Percentiles rank a stretch among this genome's conserved stretches.
phyloP scores from a whole-genome alignment of 2,888 invertebrate species.

The Biston stratarius region DNA sequence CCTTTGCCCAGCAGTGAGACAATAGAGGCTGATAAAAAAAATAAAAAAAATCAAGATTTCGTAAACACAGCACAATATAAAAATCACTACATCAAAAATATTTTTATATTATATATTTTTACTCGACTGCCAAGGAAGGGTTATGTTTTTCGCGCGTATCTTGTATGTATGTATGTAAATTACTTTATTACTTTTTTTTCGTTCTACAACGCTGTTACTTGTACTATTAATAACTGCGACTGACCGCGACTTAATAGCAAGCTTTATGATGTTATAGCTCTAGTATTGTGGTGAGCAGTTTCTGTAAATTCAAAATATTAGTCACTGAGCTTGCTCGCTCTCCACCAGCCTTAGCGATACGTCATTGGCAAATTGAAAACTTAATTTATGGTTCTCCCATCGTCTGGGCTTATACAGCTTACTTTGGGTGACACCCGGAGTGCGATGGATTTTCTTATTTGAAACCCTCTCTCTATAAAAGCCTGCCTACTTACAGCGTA shows the following conservation, averaged over 20 bases:
- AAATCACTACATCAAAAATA: no score
- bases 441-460: slow-evolving; percentile 64
- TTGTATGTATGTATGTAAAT: no score
- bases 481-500: slow-evolving; percentile 27
- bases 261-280: not conserved
- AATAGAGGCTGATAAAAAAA: no score
- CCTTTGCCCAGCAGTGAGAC: no score
- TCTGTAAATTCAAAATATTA: slow-evolving; percentile 50
- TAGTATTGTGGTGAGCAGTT: slow-evolving; percentile 44
- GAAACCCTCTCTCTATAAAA: slow-evolving; percentile 42
- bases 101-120: no score
- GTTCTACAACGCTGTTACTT: no score
- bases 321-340: slow-evolving; percentile 48
- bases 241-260: not conserved
- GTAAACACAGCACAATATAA: no score
- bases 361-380: slow-evolving; percentile 79
- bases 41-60: no score
- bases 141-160: no score
- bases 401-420: slow-evolving; percentile 70
- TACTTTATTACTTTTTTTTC: no score
- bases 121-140: no score
- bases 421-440: slow-evolving; percentile 63
- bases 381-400: slow-evolving; percentile 72
- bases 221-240: not conserved
- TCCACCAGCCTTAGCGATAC: slow-evolving; percentile 63